Percentiles rank a stretch among this genome's conserved stretches.
Conservation (phyloP, 2,113 vertebrate species). For the Parotia lawesii region DNA sequence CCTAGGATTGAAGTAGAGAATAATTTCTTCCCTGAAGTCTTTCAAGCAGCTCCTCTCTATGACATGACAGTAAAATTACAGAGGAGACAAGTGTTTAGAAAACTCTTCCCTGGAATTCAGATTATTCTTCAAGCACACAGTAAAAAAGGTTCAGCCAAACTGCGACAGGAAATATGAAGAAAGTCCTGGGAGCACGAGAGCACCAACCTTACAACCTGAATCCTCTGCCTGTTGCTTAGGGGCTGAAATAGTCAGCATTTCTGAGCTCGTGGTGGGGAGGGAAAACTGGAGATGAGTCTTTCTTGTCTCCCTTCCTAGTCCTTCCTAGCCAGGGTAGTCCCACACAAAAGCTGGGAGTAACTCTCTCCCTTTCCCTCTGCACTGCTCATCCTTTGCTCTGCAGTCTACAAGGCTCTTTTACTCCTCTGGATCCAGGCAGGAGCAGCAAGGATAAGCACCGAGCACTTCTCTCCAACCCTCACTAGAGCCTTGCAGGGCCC, state of each 20-base stretch:
- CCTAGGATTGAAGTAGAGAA: constrained; percentile 62
- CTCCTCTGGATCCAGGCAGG: background rate
- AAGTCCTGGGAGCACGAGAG: background rate
- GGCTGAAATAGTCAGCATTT: background rate
- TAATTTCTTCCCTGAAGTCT: constrained; percentile 69
- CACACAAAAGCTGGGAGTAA: rapidly evolving
- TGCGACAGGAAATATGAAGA: rapidly evolving
- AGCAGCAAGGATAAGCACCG: background rate
- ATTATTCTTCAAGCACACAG: constrained; percentile 29
- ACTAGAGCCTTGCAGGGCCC: background rate
- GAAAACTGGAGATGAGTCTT: rapidly evolving
- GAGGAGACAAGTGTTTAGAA: constrained; percentile 64
- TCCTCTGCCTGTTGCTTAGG: background rate
- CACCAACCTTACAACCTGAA: background rate
- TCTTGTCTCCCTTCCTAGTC: background rate
- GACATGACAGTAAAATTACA: constrained; percentile 74
- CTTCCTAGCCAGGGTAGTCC: rapidly evolving
- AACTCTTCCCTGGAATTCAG: constrained; percentile 52
- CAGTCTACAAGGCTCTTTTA: background rate
- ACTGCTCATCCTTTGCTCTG: background rate
- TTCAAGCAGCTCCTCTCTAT: constrained; percentile 66
- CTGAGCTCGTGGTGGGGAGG: background rate
- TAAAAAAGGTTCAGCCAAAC: background rate
- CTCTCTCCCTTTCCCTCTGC: background rate
- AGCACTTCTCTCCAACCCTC: background rate